These are phyloP conservation scores for Cheilosia impressa DNA, from an alignment of 2,888 invertebrate genomes.

Conservation along the genomic window DNA sequence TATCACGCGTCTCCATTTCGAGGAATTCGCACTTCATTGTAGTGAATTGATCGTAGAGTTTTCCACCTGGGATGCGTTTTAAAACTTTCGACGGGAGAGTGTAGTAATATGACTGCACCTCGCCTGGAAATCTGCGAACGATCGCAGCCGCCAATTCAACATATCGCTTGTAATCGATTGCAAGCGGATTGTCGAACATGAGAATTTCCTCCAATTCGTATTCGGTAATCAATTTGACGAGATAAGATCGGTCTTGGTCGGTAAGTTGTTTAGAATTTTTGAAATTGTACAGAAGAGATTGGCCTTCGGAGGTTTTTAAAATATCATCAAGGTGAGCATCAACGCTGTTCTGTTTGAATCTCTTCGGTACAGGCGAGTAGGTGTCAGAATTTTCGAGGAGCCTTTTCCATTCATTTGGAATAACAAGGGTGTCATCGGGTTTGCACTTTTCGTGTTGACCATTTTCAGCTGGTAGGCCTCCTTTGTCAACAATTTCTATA, in stretches of 20 bases:
- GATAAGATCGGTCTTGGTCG: not conserved
- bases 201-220: slow-evolving; percentile 29
- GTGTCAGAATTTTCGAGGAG: not conserved
- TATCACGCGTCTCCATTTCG: not conserved
- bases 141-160: slow-evolving; percentile 11
- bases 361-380: not conserved
- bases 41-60: slow-evolving; percentile 18
- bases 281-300: not conserved
- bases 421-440: not conserved
- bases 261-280: not conserved
- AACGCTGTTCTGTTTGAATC: not conserved
- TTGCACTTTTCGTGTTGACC: not conserved
- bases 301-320: slow-evolving; percentile 12
- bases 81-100: slow-evolving; percentile 1
- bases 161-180: slow-evolving; percentile 4
- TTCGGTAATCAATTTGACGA: not conserved
- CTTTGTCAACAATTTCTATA: slow-evolving; percentile 79
- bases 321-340: slow-evolving; percentile 7
- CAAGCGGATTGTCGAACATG: not conserved
- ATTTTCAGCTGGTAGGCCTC: not conserved
- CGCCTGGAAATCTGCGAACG: slow-evolving; percentile 16
- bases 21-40: not conserved
- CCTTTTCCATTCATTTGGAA: slow-evolving; percentile 1
- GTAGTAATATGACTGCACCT: not conserved
- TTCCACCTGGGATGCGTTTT: slow-evolving; percentile 11